phyloP scores from a whole-genome alignment of 2,113 vertebrate genomes.

The Balaeniceps rex region DNA sequence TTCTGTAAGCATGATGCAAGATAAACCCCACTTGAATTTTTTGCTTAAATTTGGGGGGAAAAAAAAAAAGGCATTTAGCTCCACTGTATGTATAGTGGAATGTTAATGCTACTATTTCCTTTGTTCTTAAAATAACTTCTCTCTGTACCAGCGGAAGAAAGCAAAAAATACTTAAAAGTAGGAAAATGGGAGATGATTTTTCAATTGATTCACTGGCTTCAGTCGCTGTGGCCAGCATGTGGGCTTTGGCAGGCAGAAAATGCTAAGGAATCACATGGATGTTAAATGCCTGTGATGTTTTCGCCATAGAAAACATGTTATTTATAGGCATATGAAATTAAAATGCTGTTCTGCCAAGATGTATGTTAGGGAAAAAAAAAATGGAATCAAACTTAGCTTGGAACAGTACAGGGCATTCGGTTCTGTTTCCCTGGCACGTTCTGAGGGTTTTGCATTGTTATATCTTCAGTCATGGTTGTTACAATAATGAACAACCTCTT shows the following conservation, averaged over 20 bases:
- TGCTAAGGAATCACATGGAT: neutral
- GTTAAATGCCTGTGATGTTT: neutral
- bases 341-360: conserved; percentile 16
- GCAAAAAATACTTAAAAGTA: neutral
- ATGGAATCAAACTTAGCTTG: neutral
- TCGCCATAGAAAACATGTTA: neutral
- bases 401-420: neutral
- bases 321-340: conserved; percentile 10
- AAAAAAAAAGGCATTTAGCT: neutral
- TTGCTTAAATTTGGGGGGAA: neutral
- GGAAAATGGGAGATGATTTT: neutral
- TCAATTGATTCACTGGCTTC: neutral
- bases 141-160: neutral
- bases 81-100: neutral
- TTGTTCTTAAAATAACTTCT: neutral
- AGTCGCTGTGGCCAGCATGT: neutral
- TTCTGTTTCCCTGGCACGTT: neutral
- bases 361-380: neutral
- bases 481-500: neutral
- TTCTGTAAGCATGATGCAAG: neutral
- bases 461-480: neutral
- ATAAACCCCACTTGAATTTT: neutral
- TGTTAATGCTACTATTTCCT: neutral
- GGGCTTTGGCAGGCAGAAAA: conserved; percentile 20
- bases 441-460: neutral